Base-by-base conservation (phyloP, 2,888 invertebrate species). In the Celastrina argiolus region DNA sequence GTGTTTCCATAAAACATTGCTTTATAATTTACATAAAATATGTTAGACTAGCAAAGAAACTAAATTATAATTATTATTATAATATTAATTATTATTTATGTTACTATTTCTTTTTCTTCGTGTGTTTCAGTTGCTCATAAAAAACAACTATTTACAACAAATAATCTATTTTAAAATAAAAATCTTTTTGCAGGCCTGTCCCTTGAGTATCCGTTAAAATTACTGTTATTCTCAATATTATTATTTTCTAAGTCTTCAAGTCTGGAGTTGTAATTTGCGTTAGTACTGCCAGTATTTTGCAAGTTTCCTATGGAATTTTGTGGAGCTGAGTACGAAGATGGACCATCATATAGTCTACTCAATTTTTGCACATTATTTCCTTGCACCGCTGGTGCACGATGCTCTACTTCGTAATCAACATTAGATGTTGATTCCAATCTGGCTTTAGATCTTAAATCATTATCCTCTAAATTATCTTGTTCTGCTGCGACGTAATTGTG, bases 241-340 rank as follows among this genome's bases (percentile, higher is more conserved):
- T 71, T 78, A 39, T 75, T 78, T 39, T 87, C 82, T 45, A 88
- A 78, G 42, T 87, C 79, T 77, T 91, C 90, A 73, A 90, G 69
- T 69, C 80, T 84, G 65, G 85, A 78, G 67, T 76, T 85, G 42
- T 74, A 75, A 51, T 80, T 80, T 67, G 75, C 74, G 68, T 73
- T 72, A 56, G 78, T 74, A 68, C 68, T 58, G 22, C 67, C 63
- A 64, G 74, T 72, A 72, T 79, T 64, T 70, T 75, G 75, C 70
- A 89, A 76, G 66, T 76, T 83, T n/a, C 87, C 89, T 45, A 89
- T 78, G 42, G 88, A 87, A 4, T 81, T 78, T 71, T 90, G 90
- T 18, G 89, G 87, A 42, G 88, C 87, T 0, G 79, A 85, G 68
- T 90, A 91, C 0, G 91, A 90, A n/a, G 88, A 88, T 6, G 87